Evolutionary conservation across 2,888 invertebrate genomes (phyloP), one percentile per base, ranked within the genome.

Genomic region (Brachylomia viminalis): DNA sequence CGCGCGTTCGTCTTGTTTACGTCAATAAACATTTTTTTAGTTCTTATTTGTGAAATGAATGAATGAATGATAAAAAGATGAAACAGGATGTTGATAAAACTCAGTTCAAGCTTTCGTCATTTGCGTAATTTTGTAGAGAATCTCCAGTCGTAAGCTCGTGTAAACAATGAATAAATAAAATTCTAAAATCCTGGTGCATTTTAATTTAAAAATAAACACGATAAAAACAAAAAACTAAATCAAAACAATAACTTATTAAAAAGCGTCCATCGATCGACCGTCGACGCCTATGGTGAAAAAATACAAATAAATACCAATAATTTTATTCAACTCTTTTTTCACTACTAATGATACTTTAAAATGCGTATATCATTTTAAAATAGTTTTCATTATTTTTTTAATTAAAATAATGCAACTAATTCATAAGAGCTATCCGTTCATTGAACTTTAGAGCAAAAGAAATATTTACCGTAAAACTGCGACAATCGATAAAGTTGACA

Each of bases 391-490:
- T 23, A 5, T 27, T 52, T 27, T 49, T 45, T 10, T 15, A 27
- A 15, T 5, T 38, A n/a, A 23, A 52, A 10, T 42, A n/a, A 4
- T 74, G n/a, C 2, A 72, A 30, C 2, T 33, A n/a, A 33, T 33
- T 5, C 2, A 13, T 42, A n/a, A n/a, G 4, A 59, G 42, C n/a
- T 49, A 70, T 67, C n/a, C 30, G 67, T 71, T 84, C 70, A 66
- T 73, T 83, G 58, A 74, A 67, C 70, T 83, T 59, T 66, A 65
- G 33, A 33, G 69, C 59, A 49, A 80, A 73, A 71, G 0, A 13
- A 62, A 70, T 75, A 73, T 68, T 88, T 87, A 89, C 87, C 87
- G 82, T 82, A 68, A 86, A 65, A 66, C 75, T 79, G 62, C 78
- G 27, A 67, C 64, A 75, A 80, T 80, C 74, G 72, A 81, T 78